phyloP scores from a whole-genome alignment of 2,113 vertebrate species.

The Clinocottus analis region DNA sequence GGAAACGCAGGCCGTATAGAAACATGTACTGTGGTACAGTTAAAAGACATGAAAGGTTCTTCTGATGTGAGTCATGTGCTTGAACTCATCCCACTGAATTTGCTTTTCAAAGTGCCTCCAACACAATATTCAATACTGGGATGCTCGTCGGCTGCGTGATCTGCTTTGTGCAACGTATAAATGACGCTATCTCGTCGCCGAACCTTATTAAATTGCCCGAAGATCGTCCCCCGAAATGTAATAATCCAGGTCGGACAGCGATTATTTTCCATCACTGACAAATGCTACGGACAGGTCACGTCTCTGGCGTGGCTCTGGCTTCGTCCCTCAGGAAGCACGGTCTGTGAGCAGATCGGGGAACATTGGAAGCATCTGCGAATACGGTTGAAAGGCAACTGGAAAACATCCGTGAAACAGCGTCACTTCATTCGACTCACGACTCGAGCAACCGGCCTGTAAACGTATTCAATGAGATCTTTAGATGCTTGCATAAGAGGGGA shows the following conservation, averaged over 20 bases:
- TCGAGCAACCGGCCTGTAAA: neutral
- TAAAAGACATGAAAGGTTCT: constrained; percentile 22
- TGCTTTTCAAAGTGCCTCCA: constrained; percentile 21
- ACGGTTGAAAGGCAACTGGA: neutral
- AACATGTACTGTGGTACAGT: neutral
- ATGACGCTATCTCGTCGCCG: neutral
- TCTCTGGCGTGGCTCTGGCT: neutral
- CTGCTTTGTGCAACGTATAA: constrained; percentile 10
- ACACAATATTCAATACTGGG: constrained; percentile 2
- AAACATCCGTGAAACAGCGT: constrained; percentile 34
- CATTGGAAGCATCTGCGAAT: neutral
- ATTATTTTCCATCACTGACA: neutral
- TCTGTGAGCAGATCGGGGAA: neutral
- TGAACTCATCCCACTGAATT: constrained; percentile 22
- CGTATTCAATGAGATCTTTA: constrained; percentile 32
- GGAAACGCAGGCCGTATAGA: neutral
- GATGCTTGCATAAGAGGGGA: too few species aligned
- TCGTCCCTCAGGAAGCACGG: neutral
- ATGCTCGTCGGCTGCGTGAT: constrained; percentile 18
- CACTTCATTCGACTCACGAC: constrained; percentile 1
- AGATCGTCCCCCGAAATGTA: neutral
- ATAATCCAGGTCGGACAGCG: neutral
- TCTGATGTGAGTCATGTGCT: constrained; percentile 22
- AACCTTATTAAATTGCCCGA: neutral
- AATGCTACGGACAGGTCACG: neutral